phyloP scores from a whole-genome alignment of 2,888 invertebrate genomes.

The Caenorhabditis uteleia region DNA sequence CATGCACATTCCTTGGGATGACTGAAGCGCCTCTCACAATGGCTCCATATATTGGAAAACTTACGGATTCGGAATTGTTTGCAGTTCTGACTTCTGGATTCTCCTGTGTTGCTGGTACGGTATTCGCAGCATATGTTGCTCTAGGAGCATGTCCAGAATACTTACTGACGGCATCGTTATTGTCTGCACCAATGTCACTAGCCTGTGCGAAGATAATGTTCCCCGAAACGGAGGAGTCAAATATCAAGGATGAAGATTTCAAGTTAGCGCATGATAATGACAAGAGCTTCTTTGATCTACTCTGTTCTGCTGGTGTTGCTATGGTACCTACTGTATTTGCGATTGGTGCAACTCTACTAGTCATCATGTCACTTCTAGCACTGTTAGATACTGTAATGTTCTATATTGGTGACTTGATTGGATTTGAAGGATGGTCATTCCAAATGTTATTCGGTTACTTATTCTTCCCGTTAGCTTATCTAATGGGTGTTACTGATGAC shows the following conservation, averaged over 20 bases:
- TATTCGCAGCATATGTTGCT: conserved; percentile 87
- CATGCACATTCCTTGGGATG: conserved; percentile 87
- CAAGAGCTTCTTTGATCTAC: conserved; percentile 23
- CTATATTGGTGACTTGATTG: conserved; percentile 84
- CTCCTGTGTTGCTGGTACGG: conserved; percentile 89
- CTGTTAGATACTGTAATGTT: conserved; percentile 83
- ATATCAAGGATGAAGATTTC: conserved; percentile 80
- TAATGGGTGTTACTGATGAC: conserved; percentile 77
- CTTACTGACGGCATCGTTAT: conserved; percentile 87
- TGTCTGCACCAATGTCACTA: conserved; percentile 93
- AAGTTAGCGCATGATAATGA: conserved; percentile 52
- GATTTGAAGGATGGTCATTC: conserved; percentile 74
- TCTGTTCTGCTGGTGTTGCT: conserved; percentile 24
- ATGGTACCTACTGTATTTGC: conserved; percentile 81
- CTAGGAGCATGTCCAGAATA: conserved; percentile 55
- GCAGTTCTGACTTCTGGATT: conserved; percentile 92
- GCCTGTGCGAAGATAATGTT: conserved; percentile 87
- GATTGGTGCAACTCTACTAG: conserved; percentile 88
- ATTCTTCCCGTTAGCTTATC: conserved; percentile 87
- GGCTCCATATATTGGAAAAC: conserved; percentile 82
- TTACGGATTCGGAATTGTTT: conserved; percentile 90
- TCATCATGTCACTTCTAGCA: conserved; percentile 85
- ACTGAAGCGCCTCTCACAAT: conserved; percentile 85
- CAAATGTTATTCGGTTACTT: conserved; percentile 81
- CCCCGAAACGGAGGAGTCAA: conserved; percentile 86